phyloP scores from a whole-genome alignment of 2,888 invertebrate genomes.

The Drosophila lutescens region DNA sequence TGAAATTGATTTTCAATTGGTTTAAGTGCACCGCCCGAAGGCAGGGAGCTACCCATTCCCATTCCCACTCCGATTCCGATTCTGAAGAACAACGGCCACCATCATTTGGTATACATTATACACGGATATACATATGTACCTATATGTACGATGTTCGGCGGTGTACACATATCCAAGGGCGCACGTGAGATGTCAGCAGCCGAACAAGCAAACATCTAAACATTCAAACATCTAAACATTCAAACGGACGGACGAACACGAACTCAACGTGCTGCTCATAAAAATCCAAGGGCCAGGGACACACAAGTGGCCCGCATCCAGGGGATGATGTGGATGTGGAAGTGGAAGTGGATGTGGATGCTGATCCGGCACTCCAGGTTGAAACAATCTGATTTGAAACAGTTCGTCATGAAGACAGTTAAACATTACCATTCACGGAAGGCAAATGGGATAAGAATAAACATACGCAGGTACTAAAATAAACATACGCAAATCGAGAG shows the following conservation, averaged over 20 bases:
- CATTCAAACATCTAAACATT: background rate
- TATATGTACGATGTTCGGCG: background rate
- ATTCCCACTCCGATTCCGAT: background rate
- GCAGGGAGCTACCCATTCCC: background rate
- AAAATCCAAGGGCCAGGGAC: conserved; percentile 4
- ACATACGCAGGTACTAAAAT: background rate
- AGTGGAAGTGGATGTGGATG: background rate
- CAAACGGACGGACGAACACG: conserved; percentile 1
- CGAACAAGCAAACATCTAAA: conserved; percentile 5
- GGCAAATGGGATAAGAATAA: background rate
- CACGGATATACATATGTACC: background rate
- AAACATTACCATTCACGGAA: background rate
- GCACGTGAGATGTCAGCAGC: conserved; percentile 40
- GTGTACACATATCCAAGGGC: conserved; percentile 3
- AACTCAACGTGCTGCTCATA: conserved; percentile 10
- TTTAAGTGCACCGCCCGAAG: conserved; percentile 57
- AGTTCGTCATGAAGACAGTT: conserved; percentile 10
- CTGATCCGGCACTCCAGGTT: background rate
- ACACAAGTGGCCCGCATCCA: background rate
- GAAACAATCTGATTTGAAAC: background rate
- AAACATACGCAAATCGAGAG: background rate
- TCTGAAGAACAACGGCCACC: conserved; percentile 1
- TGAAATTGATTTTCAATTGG: conserved; percentile 74
- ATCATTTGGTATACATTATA: background rate
- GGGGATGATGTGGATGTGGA: background rate